phyloP scores from a whole-genome alignment of 2,113 vertebrate species.

The Corydoras maculifer region DNA sequence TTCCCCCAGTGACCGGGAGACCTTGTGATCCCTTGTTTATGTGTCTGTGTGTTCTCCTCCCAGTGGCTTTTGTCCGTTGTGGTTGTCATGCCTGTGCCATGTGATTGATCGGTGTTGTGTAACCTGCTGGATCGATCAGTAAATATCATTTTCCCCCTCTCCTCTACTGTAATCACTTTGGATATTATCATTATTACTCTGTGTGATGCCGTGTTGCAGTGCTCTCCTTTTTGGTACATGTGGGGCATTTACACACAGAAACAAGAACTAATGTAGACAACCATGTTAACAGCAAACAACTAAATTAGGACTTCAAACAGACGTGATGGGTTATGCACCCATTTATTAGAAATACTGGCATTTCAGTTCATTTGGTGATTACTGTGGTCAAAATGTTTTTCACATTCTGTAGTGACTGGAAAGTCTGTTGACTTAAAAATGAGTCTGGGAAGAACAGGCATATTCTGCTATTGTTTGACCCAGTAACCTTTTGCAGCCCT shows the following conservation, averaged over 20 bases:
- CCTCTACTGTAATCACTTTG: slow-evolving; percentile 37
- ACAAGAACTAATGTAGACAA: slow-evolving; percentile 6
- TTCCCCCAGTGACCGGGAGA: slow-evolving; percentile 60
- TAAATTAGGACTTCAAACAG: neutral
- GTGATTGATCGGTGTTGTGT: slow-evolving; percentile 85
- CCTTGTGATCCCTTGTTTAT: slow-evolving; percentile 35
- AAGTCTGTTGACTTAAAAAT: too few relatives aligned
- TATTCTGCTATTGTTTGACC: too few relatives aligned
- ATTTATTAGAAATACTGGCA: too few relatives aligned
- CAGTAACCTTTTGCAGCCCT: too few relatives aligned
- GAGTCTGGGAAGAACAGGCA: too few relatives aligned
- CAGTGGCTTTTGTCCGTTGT: slow-evolving; percentile 73
- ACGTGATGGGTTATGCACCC: neutral
- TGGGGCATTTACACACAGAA: slow-evolving; percentile 38
- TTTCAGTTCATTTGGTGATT: too few relatives aligned
- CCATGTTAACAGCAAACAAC: neutral
- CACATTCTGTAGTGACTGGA: too few relatives aligned
- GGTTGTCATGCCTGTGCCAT: slow-evolving; percentile 73
- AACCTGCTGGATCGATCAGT: slow-evolving; percentile 59
- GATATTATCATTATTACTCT: slow-evolving; percentile 37
- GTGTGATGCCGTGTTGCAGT: slow-evolving; percentile 40
- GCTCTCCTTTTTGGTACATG: slow-evolving; percentile 45
- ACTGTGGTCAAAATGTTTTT: too few relatives aligned
- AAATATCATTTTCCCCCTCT: slow-evolving; percentile 40
- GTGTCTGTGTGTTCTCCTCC: slow-evolving; percentile 60